Percentiles rank a stretch among this genome's conserved stretches.
phyloP scores from a whole-genome alignment of 1,140 invertebrate species.

The Pectinophora gossypiella region DNA sequence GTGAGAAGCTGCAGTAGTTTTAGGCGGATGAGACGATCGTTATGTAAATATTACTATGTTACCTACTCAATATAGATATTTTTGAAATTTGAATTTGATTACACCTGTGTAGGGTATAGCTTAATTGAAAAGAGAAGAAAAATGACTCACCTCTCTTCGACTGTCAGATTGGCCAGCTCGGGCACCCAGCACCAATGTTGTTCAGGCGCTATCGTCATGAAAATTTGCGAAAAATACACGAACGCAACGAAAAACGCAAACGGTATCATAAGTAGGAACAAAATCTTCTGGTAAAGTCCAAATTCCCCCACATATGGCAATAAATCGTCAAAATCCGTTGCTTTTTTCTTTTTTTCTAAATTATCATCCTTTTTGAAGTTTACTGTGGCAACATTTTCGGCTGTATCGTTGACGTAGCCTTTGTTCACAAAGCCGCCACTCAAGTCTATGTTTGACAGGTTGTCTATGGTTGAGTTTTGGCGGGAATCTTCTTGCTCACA shows the following conservation, averaged over 20 bases:
- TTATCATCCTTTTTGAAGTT: conserved; percentile 20
- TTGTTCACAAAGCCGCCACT: conserved; percentile 52
- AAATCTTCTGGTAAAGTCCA: conserved; percentile 89
- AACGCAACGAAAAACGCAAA: conserved; percentile 91
- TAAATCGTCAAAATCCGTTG: conserved; percentile 61
- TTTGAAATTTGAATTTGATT: too few species aligned
- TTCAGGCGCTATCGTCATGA: conserved; percentile 87
- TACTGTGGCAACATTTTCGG: conserved; percentile 29
- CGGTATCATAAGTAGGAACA: conserved; percentile 90
- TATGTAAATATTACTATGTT: too few species aligned
- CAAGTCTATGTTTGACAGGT: conserved; percentile 54
- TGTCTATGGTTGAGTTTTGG: conserved; percentile 48
- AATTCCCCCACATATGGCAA: conserved; percentile 92
- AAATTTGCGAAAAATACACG: conserved; percentile 92
- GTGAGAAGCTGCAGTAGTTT: too few species aligned
- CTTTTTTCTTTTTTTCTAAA: conserved; percentile 42
- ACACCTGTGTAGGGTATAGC: too few species aligned
- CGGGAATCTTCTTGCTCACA: conserved; percentile 48
- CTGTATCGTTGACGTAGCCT: conserved; percentile 42
- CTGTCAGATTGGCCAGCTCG: conserved; percentile 81
- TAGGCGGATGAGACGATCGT: too few species aligned
- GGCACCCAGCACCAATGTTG: conserved; percentile 88
- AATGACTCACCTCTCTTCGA: conserved; percentile 81
- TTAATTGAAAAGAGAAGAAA: too few species aligned
- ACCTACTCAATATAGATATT: too few species aligned